Evolutionary conservation across 2,113 vertebrate genomes (phyloP), one percentile per base, ranked within the genome.

Genomic region (Ondatra zibethicus): DNA sequence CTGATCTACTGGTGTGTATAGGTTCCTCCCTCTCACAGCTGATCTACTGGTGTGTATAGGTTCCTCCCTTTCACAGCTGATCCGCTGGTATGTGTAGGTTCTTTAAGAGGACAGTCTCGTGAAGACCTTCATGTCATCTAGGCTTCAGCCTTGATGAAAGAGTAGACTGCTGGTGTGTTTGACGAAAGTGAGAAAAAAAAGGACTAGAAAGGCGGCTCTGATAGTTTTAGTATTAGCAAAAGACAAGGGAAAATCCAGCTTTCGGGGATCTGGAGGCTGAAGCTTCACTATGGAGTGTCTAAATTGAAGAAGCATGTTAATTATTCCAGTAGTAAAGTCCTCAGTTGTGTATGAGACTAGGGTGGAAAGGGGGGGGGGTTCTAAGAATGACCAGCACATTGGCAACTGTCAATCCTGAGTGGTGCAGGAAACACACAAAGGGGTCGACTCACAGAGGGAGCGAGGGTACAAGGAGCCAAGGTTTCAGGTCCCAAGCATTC

Each of bases 191-290:
- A 86, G 61, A 12, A 27, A 42, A 25, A 21, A 31, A 61, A 42
- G 16, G 81, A 63, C 2, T 16, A 12, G 45, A 45, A 66, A 86
- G 4, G 9, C 12, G 27, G 61, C 61, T 82, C 36, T 65, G 39
- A 19, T 47, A 47, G 45, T 66, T 66, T 86, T 50, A 42, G 13
- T 27, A 13, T 86, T 52, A 80, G 55, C 29, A 73, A 50, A 7
- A 63, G 75, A 58, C 9, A 61, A 17, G 36, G 14, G 50, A 93
- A 55, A 94, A 66, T 8, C 39, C 47, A 52, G 36, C 65, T 65
- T n/a, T 88, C 0, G 0, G 55, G n/a, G 3, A 0, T 0, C 2
- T 13, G 5, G 13, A 7, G n/a, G 25, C 7, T 61, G 52, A 93
- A 77, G 58, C 47, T n/a, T 47, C 33, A 13, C 36, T 70, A n/a